Evolutionary conservation across 2,797 vertebrate genomes (phyloP), one percentile per base, ranked within the genome.

Genomic region (Alfaro cultratus): DNA sequence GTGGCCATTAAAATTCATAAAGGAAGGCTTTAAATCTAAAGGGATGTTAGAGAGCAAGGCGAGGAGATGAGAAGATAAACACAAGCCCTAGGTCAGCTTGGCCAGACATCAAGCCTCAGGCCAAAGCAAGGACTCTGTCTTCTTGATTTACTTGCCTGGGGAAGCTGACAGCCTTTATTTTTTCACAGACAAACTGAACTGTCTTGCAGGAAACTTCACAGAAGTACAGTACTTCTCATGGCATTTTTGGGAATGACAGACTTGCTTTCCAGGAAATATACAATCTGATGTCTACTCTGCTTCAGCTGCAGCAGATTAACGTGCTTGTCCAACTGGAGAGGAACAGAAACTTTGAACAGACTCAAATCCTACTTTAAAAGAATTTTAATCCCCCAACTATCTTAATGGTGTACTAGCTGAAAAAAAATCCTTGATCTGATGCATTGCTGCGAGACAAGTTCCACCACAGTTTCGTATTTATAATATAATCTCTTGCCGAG

Each of bases 1-100:
- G 79, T 74, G 83, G 75, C 75, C 89, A 92, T 94, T 92, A 93
- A 92, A 92, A 93, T 94, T 92, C 80, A 94, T 87, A 82, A 88
- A 83, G 87, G 73, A 45, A 71, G 7, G 10, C 51, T 85, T 88
- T 77, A 82, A 86, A 86, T 78, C 5, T 6, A 11, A 84, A 86
- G 77, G 51, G 79, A 78, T 67, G 80, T 85, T 74, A 49, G 79
- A 46, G 15, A 73, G 73, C 8, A 7, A 13, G 74, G 77, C 64
- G 78, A 70, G 62, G 81, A 88, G 82, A 90, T 15, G 78, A 84
- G 86, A 74, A 68, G 77, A 85, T 86, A 87, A 91, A 91, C 76
- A 18, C 34, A 13, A 31, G 83, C 78, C 75, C 71, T 36, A 12
- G 81, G 90, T 86, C 16, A 45, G 77, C 84, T 78, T 57, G 73